Evolutionary conservation across 2,797 vertebrate genomes (phyloP).

Genomic region (Lacerta agilis): DNA sequence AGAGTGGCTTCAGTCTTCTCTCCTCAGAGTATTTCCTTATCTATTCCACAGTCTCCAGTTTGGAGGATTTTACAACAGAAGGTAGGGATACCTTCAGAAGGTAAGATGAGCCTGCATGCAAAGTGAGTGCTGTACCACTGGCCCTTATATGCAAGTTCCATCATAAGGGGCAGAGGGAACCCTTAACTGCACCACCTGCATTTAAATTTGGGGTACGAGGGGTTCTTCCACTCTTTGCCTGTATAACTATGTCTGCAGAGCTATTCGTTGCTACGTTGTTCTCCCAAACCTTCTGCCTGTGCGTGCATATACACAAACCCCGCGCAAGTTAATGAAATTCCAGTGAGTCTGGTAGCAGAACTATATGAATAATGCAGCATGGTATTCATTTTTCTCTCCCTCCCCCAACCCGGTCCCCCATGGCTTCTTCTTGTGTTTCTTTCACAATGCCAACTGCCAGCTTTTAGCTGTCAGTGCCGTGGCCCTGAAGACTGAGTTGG

Average conservation of each 20-base stretch:
- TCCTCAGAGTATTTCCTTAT: too few species aligned
- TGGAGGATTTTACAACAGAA: too few species aligned
- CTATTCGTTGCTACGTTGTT: conserved; percentile 32
- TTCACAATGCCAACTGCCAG: conserved; percentile 62
- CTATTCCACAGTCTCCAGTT: too few species aligned
- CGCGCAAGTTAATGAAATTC: conserved; percentile 54
- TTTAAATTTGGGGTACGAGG: neutral
- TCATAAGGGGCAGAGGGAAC: too few species aligned
- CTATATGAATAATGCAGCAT: conserved; percentile 71
- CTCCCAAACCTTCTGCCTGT: conserved; percentile 25
- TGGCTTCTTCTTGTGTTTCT: conserved; percentile 38
- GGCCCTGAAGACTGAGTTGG: conserved; percentile 64
- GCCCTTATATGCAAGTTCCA: neutral
- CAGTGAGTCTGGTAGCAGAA: conserved; percentile 47
- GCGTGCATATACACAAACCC: neutral
- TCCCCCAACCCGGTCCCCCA: too few species aligned
- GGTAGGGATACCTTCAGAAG: too few species aligned
- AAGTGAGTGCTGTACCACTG: too few species aligned
- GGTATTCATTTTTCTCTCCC: conserved; percentile 43
- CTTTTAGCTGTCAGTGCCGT: conserved; percentile 70
- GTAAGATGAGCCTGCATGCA: too few species aligned
- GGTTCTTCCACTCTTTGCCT: neutral
- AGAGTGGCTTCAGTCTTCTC: too few species aligned
- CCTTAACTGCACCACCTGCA: neutral
- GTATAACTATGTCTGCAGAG: neutral